Evolutionary conservation across 92 coral and sea anemone species (phyloP).

Genomic region (Zoanthus gigantus): DNA sequence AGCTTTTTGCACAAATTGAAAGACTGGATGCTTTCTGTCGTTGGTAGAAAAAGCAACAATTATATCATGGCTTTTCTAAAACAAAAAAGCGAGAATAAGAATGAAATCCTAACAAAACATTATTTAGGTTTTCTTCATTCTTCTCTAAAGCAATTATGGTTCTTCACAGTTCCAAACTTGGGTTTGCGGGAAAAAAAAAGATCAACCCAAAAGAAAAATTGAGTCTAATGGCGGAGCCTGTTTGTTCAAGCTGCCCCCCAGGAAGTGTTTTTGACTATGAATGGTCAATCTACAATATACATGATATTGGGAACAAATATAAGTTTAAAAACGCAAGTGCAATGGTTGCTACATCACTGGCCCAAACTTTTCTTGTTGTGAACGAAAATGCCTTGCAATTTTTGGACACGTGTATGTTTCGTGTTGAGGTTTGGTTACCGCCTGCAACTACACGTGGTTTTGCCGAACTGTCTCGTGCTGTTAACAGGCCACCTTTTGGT

Average conservation of each 20-base stretch:
- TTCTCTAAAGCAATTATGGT: background rate
- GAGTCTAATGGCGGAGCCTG: constrained; percentile 39
- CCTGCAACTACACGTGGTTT: constrained; percentile 44
- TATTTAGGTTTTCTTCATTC: background rate
- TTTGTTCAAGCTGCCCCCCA: constrained; percentile 65
- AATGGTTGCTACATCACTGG: constrained; percentile 39
- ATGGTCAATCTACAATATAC: constrained; percentile 1
- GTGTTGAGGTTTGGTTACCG: constrained; percentile 52
- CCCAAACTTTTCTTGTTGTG: constrained; percentile 56
- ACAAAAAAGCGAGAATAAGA: too few species aligned
- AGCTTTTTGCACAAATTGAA: too few species aligned
- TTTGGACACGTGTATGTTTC: constrained; percentile 44
- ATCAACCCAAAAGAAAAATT: constrained; percentile 80
- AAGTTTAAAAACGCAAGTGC: constrained; percentile 4
- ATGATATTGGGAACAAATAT: background rate
- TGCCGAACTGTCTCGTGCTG: constrained; percentile 51
- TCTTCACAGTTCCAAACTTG: constrained; percentile 3
- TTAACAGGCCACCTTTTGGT: constrained; percentile 54
- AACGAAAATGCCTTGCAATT: constrained; percentile 64
- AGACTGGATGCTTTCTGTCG: too few species aligned
- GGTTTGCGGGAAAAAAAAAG: constrained; percentile 48
- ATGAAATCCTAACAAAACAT: too few species aligned
- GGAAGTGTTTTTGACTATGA: background rate
- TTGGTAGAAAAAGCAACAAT: too few species aligned
- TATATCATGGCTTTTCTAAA: too few species aligned